Evolutionary conservation across 2,797 vertebrate genomes (phyloP).

Genomic region (Chromis chromis): DNA sequence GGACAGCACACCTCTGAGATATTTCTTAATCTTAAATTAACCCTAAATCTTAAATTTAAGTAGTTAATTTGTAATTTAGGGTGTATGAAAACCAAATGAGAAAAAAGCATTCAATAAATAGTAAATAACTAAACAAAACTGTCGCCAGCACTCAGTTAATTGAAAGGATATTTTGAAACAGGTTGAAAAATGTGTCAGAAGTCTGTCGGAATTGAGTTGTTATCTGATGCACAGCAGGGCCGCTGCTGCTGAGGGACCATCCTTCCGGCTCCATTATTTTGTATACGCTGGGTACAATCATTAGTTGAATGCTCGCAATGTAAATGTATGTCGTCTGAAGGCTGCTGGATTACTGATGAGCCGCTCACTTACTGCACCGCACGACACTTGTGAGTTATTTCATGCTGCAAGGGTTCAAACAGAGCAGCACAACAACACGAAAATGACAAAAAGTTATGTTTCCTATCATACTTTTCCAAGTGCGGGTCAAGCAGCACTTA

Average conservation of each 20-base stretch:
- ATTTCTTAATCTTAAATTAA: too few species aligned
- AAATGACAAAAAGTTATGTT: constrained; percentile 27
- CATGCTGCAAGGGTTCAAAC: constrained; percentile 10
- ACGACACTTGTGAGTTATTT: constrained; percentile 17
- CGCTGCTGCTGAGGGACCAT: constrained; percentile 3
- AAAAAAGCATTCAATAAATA: neutral
- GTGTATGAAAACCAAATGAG: neutral
- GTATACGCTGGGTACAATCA: constrained; percentile 34
- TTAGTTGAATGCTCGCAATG: constrained; percentile 40
- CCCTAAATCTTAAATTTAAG: too few species aligned
- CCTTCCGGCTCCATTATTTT: constrained; percentile 25
- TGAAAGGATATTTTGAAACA: neutral
- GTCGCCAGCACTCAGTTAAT: neutral
- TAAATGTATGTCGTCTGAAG: constrained; percentile 32
- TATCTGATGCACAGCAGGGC: constrained; percentile 13
- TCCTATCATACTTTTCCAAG: constrained; percentile 38
- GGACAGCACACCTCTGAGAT: too few species aligned
- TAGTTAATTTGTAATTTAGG: neutral
- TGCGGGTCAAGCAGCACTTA: constrained; percentile 66
- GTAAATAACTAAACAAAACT: neutral
- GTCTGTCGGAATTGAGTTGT: constrained; percentile 19
- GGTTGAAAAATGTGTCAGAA: neutral
- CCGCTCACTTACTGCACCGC: constrained; percentile 29
- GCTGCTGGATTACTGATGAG: constrained; percentile 42
- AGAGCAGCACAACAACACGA: constrained; percentile 1